Evolutionary conservation across 2,113 vertebrate genomes (phyloP).

Genomic region (Ramphastos sulfuratus): DNA sequence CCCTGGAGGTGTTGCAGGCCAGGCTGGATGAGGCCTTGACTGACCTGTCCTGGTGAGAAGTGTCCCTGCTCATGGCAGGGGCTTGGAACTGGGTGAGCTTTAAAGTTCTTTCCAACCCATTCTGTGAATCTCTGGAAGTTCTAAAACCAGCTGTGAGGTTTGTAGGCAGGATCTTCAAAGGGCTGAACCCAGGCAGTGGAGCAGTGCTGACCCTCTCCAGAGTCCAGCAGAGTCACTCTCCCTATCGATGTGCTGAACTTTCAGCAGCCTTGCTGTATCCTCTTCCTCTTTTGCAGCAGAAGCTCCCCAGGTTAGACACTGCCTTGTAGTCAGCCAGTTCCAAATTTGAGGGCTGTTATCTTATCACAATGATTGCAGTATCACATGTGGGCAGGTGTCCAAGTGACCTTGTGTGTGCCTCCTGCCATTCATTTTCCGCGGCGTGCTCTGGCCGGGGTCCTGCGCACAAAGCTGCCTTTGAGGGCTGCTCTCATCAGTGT

Average conservation of each 20-base stretch:
- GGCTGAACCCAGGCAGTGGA: not conserved
- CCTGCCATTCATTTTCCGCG: not conserved
- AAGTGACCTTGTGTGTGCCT: not conserved
- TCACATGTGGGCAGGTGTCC: not conserved
- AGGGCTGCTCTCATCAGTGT: not conserved
- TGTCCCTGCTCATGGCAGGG: too few relatives aligned
- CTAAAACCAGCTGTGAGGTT: too few relatives aligned
- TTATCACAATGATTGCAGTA: not conserved
- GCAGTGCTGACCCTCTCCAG: not conserved
- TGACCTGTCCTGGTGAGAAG: too few relatives aligned
- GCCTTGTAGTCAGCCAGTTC: not conserved
- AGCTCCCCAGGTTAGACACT: not conserved
- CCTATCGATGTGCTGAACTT: not conserved
- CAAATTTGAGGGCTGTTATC: not conserved
- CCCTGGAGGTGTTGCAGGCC: too few relatives aligned
- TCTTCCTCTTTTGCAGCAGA: not conserved
- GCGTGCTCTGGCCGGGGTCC: rapidly evolving
- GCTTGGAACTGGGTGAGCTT: too few relatives aligned
- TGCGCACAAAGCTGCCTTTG: not conserved
- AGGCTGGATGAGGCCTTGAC: too few relatives aligned
- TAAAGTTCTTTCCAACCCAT: too few relatives aligned
- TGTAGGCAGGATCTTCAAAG: not conserved
- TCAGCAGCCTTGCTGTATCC: not conserved
- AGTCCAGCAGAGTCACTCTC: not conserved
- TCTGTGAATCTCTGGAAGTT: too few relatives aligned